These are phyloP conservation scores for Cylas formicarius DNA, from an alignment of 1,140 invertebrate genomes.

Conservation along the genomic window DNA sequence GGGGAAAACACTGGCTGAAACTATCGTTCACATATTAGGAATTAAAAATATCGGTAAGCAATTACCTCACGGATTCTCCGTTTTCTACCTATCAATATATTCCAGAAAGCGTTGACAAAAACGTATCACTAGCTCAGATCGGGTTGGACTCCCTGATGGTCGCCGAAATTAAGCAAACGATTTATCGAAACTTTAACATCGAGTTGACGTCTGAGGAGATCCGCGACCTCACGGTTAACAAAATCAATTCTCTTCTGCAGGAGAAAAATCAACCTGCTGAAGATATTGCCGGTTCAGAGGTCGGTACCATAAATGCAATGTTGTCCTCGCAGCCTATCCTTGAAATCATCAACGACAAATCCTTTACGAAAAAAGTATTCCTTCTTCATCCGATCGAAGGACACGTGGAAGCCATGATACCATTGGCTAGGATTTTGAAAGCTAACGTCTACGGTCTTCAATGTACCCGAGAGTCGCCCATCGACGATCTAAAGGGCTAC, in stretches of 20 bases:
- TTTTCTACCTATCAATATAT: too few relatives aligned
- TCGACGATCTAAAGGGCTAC: constrained; percentile 2
- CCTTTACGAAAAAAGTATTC: constrained; percentile 11
- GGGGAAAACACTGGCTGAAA: constrained; percentile 49
- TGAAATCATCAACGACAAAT: constrained; percentile 2
- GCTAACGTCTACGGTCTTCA: constrained; percentile 20
- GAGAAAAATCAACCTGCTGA: background rate
- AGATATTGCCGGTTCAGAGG: background rate
- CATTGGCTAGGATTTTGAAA: constrained; percentile 9
- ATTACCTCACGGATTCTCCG: too few relatives aligned
- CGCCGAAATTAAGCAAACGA: constrained; percentile 59
- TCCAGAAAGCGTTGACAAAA: constrained; percentile 22
- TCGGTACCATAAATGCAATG: background rate
- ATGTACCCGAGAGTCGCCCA: constrained; percentile 1
- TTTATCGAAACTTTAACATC: constrained; percentile 51
- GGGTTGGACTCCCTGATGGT: constrained; percentile 64
- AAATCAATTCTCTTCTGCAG: constrained; percentile 1
- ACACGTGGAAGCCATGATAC: constrained; percentile 4
- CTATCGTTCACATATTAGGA: constrained; percentile 56
- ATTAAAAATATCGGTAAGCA: constrained; percentile 17
- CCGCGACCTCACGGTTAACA: constrained; percentile 9
- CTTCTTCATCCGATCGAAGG: constrained; percentile 19
- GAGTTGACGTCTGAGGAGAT: constrained; percentile 15
- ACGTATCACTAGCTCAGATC: constrained; percentile 53
- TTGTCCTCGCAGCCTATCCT: constrained; percentile 7